phyloP scores from a whole-genome alignment of 2,888 invertebrate genomes.

The Synanthedon tipuliformis region DNA sequence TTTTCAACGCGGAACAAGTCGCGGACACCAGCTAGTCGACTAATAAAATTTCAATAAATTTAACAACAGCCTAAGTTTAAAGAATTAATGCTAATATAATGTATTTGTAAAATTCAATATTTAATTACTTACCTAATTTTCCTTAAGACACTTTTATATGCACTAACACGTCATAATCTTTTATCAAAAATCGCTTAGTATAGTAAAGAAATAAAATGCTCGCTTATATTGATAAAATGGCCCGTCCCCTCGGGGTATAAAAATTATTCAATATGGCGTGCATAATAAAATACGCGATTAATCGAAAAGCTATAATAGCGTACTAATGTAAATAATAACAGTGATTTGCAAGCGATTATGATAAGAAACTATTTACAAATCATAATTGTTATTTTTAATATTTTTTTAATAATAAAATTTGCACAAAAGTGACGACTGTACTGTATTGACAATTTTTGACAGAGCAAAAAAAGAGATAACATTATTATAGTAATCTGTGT shows the following conservation, averaged over 20 bases:
- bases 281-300: constrained; percentile 1
- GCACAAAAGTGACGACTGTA: background rate
- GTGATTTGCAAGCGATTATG: background rate
- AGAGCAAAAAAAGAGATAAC: too few relatives aligned
- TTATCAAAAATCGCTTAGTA: constrained; percentile 7
- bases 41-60: too few relatives aligned
- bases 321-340: background rate
- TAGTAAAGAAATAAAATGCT: constrained; percentile 1
- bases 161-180: constrained; percentile 12
- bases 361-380: background rate
- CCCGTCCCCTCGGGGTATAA: constrained; percentile 11
- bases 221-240: constrained; percentile 13
- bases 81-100: too few relatives aligned
- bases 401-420: background rate
- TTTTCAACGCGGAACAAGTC: too few relatives aligned
- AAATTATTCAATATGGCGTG: constrained; percentile 7
- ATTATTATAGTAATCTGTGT: too few relatives aligned
- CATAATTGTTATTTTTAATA: too few relatives aligned
- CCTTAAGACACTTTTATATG: background rate
- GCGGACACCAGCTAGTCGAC: too few relatives aligned
- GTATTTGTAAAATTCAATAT: too few relatives aligned
- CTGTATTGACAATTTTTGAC: too few relatives aligned
- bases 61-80: too few relatives aligned
- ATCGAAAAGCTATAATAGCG: background rate
- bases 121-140: too few relatives aligned